Percentiles rank a stretch among this genome's conserved stretches.
Conservation (phyloP, 2,113 vertebrate species). For the Phrynosoma blainvillii region DNA sequence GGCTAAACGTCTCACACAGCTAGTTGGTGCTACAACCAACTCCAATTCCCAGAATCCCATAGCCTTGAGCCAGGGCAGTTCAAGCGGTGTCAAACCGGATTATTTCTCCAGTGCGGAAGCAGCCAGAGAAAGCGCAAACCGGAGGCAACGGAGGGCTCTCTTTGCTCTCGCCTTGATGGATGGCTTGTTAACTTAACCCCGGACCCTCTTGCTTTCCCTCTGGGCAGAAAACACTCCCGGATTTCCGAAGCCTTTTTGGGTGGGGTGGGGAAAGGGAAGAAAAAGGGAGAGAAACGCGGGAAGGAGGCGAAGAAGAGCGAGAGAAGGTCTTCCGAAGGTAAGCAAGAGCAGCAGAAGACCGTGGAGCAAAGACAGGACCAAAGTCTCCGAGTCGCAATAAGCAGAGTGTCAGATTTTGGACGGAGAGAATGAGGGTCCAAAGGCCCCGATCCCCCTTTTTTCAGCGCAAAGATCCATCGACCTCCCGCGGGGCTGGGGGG, state of each 20-base stretch:
- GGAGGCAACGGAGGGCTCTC: not conserved
- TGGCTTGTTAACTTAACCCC: slow-evolving; percentile 24
- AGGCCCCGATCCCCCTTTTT: not conserved
- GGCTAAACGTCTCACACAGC: no score
- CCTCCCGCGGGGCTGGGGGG: no score
- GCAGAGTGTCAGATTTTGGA: not conserved
- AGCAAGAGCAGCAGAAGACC: no score
- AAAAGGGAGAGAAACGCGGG: no score
- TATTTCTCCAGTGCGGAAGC: no score
- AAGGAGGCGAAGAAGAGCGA: not conserved
- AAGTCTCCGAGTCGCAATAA: rapidly evolving
- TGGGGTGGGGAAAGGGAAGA: rapidly evolving
- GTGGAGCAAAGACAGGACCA: not conserved
- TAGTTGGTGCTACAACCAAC: no score
- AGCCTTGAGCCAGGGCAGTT: no score
- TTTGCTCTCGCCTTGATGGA: not conserved
- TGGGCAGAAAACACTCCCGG: slow-evolving; percentile 6
- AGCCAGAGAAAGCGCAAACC: no score
- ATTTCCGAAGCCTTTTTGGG: not conserved
- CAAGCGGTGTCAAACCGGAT: no score
- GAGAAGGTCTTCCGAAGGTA: no score
- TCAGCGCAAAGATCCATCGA: no score
- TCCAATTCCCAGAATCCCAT: no score
- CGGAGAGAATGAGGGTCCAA: not conserved
- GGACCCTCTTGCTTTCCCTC: not conserved